Evolutionary conservation across 2,797 vertebrate species (phyloP).

Genomic region (Pogonophryne albipinna): DNA sequence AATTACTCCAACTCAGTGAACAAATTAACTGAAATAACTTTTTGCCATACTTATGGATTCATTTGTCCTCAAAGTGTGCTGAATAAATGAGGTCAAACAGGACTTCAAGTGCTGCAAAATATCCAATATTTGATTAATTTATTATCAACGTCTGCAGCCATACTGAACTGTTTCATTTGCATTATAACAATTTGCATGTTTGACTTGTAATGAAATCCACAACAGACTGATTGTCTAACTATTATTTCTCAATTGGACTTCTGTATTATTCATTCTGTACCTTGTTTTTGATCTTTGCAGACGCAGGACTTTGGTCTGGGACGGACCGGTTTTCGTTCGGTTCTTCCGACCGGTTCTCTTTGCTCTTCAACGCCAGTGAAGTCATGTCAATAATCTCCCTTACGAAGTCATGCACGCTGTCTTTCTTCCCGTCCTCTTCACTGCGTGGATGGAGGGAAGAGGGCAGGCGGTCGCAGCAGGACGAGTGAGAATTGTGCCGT

Average conservation of each 20-base stretch:
- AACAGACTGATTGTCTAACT: not conserved
- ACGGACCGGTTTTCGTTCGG: conserved; percentile 57
- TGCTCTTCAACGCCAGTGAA: conserved; percentile 91
- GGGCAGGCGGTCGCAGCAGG: conserved; percentile 78
- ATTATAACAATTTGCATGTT: not conserved
- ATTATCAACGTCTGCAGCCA: conserved; percentile 3
- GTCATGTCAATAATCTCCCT: conserved; percentile 97
- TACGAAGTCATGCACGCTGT: conserved; percentile 92
- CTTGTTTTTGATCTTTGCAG: conserved; percentile 94
- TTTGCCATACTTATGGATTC: conserved; percentile 32
- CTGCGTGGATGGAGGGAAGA: not conserved
- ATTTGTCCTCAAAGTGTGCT: conserved; percentile 38
- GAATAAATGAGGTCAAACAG: conserved; percentile 30
- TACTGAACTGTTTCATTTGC: not conserved
- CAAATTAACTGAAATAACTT: conserved; percentile 55
- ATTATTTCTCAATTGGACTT: not conserved
- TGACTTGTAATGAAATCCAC: not conserved
- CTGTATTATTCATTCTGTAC: conserved; percentile 39
- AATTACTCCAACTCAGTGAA: conserved; percentile 65
- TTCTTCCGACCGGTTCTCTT: conserved; percentile 84
- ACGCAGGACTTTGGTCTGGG: conserved; percentile 69
- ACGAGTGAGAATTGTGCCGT: conserved; percentile 48
- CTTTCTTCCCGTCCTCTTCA: conserved; percentile 54
- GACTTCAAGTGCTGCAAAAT: not conserved
- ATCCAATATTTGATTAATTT: not conserved